Percentiles rank a stretch among this genome's conserved stretches.
phyloP scores from a whole-genome alignment of 2,797 vertebrate species.

The Glyptemys insculpta region DNA sequence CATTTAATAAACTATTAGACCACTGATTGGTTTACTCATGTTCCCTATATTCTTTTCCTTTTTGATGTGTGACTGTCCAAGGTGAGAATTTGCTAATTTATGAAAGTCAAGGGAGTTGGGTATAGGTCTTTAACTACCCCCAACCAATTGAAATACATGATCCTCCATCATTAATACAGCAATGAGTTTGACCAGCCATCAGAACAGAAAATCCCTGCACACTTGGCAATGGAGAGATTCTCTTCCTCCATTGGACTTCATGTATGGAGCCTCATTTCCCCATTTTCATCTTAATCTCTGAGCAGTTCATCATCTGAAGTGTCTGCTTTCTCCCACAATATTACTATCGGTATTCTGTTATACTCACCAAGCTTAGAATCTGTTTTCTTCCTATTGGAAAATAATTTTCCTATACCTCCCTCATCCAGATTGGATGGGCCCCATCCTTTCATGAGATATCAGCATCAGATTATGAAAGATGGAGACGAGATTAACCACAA shows the following conservation, averaged over 20 bases:
- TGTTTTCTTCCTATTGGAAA: not conserved
- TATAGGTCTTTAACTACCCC: not conserved
- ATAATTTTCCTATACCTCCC: not conserved
- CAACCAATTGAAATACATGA: not conserved
- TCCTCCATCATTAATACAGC: not conserved
- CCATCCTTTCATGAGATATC: not conserved
- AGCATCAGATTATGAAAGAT: not conserved
- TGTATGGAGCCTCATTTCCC: not conserved
- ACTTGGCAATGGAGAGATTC: not conserved
- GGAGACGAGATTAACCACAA: not conserved
- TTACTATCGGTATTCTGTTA: not conserved
- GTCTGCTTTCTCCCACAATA: not conserved
- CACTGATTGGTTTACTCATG: not conserved
- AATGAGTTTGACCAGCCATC: not conserved
- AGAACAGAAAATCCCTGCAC: not conserved
- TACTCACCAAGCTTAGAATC: not conserved
- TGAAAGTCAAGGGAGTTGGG: not conserved
- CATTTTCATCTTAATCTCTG: not conserved
- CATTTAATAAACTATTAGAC: not conserved
- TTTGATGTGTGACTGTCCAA: not conserved
- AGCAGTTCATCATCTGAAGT: not conserved
- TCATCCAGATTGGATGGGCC: not conserved
- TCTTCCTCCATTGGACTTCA: not conserved
- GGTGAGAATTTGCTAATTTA: not conserved
- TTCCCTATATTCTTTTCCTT: not conserved